phyloP scores from a whole-genome alignment of 2,113 vertebrate species.

The Strix uralensis region DNA sequence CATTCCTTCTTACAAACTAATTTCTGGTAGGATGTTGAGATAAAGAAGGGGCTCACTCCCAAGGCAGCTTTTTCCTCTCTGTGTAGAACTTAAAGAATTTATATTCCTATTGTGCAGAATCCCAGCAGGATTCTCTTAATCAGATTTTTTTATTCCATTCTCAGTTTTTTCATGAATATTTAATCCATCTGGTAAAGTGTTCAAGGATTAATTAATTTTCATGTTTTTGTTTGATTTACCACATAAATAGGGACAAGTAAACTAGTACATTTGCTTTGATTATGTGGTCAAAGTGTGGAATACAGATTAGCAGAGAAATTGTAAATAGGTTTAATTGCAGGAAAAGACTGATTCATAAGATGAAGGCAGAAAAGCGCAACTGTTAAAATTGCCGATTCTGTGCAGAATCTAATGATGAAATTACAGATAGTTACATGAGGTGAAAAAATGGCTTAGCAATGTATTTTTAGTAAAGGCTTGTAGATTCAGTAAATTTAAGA shows the following conservation, averaged over 20 bases:
- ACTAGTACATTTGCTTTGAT: neutral
- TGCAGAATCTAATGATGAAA: neutral
- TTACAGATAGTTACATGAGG: neutral
- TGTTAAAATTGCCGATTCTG: neutral
- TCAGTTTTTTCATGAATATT: neutral
- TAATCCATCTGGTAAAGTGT: neutral
- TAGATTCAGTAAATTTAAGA: neutral
- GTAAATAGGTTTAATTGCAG: neutral
- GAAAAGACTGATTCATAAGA: neutral
- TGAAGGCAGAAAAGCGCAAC: neutral
- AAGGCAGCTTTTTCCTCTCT: neutral
- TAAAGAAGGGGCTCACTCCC: fast-evolving
- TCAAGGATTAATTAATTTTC: slow-evolving; percentile 3
- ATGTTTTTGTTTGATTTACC: neutral
- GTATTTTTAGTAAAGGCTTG: neutral
- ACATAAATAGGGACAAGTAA: neutral
- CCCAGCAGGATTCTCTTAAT: neutral
- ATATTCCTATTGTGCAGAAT: neutral
- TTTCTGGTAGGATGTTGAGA: neutral
- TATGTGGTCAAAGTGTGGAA: neutral
- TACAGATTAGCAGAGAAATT: neutral
- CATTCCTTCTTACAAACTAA: neutral
- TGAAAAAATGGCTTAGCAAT: neutral
- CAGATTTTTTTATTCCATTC: neutral
- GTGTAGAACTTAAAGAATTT: neutral